Conservation (phyloP, 1,140 invertebrate species). For the Cydia pomonella region DNA sequence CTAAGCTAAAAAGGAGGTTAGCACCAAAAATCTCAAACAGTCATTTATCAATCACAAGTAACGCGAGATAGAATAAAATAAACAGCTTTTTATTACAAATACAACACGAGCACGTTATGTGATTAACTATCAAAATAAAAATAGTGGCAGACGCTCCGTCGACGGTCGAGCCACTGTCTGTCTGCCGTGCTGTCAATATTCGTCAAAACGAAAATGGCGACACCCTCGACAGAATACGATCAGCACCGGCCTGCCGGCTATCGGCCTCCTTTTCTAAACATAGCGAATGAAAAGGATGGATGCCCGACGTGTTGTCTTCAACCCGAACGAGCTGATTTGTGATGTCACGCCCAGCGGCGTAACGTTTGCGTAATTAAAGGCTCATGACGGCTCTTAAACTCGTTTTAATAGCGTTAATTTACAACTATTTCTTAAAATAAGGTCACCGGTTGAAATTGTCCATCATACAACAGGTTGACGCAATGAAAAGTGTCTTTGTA, state of each 20-base stretch:
- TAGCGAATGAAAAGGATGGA: conserved; percentile 53
- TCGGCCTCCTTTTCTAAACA: conserved; percentile 51
- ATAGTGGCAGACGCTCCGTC: conserved; percentile 76
- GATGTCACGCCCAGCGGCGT: conserved; percentile 79
- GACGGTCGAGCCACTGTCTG: conserved; percentile 76
- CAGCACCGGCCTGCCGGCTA: conserved; percentile 63
- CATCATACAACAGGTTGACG: conserved; percentile 58
- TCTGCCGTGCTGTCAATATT: conserved; percentile 80
- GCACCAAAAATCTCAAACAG: conserved; percentile 65
- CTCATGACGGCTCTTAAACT: conserved; percentile 68
- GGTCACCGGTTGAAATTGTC: conserved; percentile 66
- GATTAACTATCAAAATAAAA: conserved; percentile 79
- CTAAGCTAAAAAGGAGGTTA: conserved; percentile 72
- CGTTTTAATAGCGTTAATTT: conserved; percentile 77
- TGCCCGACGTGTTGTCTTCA: conserved; percentile 70
- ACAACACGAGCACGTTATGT: conserved; percentile 55
- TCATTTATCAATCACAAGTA: conserved; percentile 58
- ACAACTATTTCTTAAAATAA: conserved; percentile 62
- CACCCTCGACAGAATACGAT: conserved; percentile 78
- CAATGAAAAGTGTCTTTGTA: conserved; percentile 55
- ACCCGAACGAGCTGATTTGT: conserved; percentile 74
- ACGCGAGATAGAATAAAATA: conserved; percentile 51
- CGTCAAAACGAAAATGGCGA: conserved; percentile 81
- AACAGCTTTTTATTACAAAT: conserved; percentile 51
- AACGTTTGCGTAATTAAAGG: conserved; percentile 78